phyloP scores from a whole-genome alignment of 1,140 invertebrate species.

The Cyclargus thomasi region DNA sequence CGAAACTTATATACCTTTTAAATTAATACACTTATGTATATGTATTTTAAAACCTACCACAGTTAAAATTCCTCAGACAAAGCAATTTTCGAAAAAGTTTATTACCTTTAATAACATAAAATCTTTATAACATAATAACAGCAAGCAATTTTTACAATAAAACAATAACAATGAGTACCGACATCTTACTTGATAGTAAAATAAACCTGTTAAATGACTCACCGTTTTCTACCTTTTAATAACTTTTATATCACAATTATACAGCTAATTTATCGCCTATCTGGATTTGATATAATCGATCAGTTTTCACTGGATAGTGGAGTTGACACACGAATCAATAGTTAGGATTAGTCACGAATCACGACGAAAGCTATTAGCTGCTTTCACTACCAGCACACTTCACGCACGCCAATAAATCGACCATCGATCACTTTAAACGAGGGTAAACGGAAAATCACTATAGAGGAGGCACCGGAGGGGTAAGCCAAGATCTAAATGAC shows the following conservation, averaged over 20 bases:
- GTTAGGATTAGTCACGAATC: constrained; percentile 30
- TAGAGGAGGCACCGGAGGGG: too few relatives aligned
- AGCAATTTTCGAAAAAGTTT: too few relatives aligned
- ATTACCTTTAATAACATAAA: too few relatives aligned
- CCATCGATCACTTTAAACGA: neutral
- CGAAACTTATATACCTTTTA: too few relatives aligned
- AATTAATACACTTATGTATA: too few relatives aligned
- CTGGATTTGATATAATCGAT: neutral
- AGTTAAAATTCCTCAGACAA: too few relatives aligned
- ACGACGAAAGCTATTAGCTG: constrained; percentile 21
- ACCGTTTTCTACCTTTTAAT: neutral
- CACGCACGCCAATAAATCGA: neutral
- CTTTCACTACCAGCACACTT: constrained; percentile 27
- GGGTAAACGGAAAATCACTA: neutral
- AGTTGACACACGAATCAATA: constrained; percentile 23
- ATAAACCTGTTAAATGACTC: neutral
- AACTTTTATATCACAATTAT: neutral
- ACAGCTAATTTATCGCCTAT: neutral
- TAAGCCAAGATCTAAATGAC: too few relatives aligned
- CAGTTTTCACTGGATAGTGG: neutral
- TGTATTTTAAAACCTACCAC: too few relatives aligned
- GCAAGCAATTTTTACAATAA: too few relatives aligned
- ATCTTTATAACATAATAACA: too few relatives aligned
- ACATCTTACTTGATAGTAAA: too few relatives aligned
- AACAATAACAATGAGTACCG: too few relatives aligned